Evolutionary conservation across 2,797 vertebrate genomes (phyloP).

Genomic region (Tangara arthus): DNA sequence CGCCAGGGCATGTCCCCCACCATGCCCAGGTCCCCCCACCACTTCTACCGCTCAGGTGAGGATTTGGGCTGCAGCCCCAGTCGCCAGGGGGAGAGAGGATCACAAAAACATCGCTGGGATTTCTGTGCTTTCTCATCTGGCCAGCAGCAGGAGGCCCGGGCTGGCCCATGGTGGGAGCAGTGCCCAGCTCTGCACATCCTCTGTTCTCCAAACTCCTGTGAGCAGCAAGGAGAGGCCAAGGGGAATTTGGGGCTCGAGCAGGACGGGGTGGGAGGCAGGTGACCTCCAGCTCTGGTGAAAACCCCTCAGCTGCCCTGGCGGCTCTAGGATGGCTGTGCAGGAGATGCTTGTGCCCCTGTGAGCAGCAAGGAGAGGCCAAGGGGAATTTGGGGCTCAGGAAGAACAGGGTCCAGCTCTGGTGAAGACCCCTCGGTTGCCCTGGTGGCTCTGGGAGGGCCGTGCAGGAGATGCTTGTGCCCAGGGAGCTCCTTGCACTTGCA

Average conservation of each 20-base stretch:
- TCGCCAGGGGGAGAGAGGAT: rapidly evolving
- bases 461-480: neutral
- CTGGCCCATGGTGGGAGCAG: rapidly evolving
- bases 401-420: neutral
- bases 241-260: neutral
- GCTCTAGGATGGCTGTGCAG: neutral
- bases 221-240: neutral
- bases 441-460: neutral
- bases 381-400: neutral
- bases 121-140: neutral
- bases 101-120: neutral
- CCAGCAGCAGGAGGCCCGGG: neutral
- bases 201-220: neutral
- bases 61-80: neutral
- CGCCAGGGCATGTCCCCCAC: slow-evolving; percentile 91
- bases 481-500: neutral
- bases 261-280: neutral
- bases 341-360: neutral
- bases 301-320: neutral
- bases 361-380: neutral
- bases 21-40: slow-evolving; percentile 89
- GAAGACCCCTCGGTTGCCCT: neutral
- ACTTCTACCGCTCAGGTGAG: slow-evolving; percentile 91
- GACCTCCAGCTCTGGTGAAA: neutral
- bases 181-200: neutral